Conservation (phyloP, 2,113 vertebrate genomes). For the Lepidothrix coronata region DNA sequence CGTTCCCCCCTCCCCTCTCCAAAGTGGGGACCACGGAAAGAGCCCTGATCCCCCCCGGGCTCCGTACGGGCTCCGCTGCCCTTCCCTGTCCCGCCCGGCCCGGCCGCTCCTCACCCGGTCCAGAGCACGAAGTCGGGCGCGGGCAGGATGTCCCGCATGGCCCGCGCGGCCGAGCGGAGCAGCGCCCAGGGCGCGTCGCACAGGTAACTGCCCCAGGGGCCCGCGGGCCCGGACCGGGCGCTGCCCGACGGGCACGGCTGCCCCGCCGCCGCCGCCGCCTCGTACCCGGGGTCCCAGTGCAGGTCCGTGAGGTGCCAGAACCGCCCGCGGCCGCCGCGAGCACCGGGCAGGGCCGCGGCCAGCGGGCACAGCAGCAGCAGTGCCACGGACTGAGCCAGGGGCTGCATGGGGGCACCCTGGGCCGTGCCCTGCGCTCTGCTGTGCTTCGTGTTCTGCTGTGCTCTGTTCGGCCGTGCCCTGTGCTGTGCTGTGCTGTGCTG, state of each 20-base stretch:
- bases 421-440: no score
- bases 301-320: conserved; percentile 94
- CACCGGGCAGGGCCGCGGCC: not conserved
- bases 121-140: conserved; percentile 92
- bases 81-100: not conserved
- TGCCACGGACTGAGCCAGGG: accelerated
- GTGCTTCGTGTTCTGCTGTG: no score
- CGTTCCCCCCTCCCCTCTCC: not conserved
- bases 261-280: conserved; percentile 53
- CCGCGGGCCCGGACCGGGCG: conserved; percentile 67
- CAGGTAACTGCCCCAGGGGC: conserved; percentile 84
- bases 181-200: conserved; percentile 90
- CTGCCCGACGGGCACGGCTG: conserved; percentile 83
- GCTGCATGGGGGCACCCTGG: not conserved
- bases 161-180: conserved; percentile 78
- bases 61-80: accelerated
- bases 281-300: conserved; percentile 86
- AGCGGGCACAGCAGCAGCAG: not conserved
- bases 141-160: conserved; percentile 81
- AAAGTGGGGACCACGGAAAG: not conserved
- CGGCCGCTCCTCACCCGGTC: conserved; percentile 84
- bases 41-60: no score
- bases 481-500: no score
- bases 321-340: conserved; percentile 45
- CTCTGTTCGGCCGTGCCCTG: no score